These are phyloP conservation scores for Electrona antarctica DNA, from an alignment of 2,113 vertebrate genomes.

Conservation along the genomic window DNA sequence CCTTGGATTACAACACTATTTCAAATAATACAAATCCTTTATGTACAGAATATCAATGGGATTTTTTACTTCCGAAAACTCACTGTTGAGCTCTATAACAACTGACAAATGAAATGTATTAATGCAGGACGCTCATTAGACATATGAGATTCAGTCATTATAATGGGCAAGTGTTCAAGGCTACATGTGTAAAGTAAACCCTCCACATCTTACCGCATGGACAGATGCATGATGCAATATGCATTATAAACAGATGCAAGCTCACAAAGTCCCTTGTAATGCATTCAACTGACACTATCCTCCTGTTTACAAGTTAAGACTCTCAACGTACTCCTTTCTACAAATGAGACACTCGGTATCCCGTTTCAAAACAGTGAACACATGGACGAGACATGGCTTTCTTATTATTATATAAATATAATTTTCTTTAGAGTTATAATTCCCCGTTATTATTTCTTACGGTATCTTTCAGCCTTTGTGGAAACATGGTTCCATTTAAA, in stretches of 20 bases:
- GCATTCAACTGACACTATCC: slow-evolving; percentile 9
- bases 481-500: no score
- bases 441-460: no score
- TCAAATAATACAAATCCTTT: no score
- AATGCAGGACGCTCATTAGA: neutral
- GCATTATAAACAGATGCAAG: neutral
- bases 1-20: no score
- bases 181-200: neutral
- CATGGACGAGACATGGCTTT: no score
- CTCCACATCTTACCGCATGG: neutral
- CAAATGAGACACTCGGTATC: slow-evolving; percentile 10
- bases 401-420: no score
- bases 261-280: neutral
- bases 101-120: no score
- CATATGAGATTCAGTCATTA: neutral
- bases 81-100: no score
- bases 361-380: slow-evolving; percentile 21
- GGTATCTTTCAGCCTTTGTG: no score
- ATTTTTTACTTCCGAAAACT: no score
- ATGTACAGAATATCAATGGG: no score
- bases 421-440: no score
- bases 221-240: neutral
- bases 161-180: neutral
- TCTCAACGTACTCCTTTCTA: slow-evolving; percentile 5
- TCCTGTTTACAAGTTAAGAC: slow-evolving; percentile 30